Percentiles rank a stretch among this genome's conserved stretches.
These are phyloP conservation scores for Operophtera brumata DNA, from an alignment of 2,888 invertebrate genomes.

Conservation along the genomic window DNA sequence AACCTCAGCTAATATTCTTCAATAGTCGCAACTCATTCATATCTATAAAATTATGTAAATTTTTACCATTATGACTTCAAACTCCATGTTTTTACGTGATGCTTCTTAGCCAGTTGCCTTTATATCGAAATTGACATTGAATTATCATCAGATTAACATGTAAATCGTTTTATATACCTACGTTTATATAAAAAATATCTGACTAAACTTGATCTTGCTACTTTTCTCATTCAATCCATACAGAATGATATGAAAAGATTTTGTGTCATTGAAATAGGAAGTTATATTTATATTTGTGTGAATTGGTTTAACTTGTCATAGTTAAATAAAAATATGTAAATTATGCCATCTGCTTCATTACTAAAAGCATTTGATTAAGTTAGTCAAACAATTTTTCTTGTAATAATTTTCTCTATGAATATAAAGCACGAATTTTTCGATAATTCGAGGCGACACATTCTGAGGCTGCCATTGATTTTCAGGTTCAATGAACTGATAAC, in stretches of 20 bases:
- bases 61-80: conserved; percentile 32
- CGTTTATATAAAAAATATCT: conserved; percentile 43
- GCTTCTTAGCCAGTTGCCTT: conserved; percentile 32
- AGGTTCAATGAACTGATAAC: conserved; percentile 42
- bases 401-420: conserved; percentile 24
- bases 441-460: conserved; percentile 23
- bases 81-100: conserved; percentile 35
- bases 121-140: conserved; percentile 38
- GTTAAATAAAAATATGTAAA: conserved; percentile 36
- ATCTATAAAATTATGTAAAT: conserved; percentile 33
- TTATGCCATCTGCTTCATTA: conserved; percentile 29
- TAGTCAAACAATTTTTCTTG: conserved; percentile 22
- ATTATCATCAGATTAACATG: conserved; percentile 42
- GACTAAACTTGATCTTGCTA: conserved; percentile 39
- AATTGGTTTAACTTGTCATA: conserved; percentile 32
- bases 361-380: conserved; percentile 28
- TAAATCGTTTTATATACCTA: conserved; percentile 36
- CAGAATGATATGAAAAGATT: not conserved
- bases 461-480: conserved; percentile 33
- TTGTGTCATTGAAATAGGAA: too few relatives aligned
- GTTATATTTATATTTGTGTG: too few relatives aligned
- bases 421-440: conserved; percentile 18
- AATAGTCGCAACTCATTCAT: conserved; percentile 30
- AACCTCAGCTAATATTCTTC: conserved; percentile 24
- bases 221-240: conserved; percentile 15